Conservation (phyloP, 2,888 invertebrate species). For the Oxytorus armatus region DNA sequence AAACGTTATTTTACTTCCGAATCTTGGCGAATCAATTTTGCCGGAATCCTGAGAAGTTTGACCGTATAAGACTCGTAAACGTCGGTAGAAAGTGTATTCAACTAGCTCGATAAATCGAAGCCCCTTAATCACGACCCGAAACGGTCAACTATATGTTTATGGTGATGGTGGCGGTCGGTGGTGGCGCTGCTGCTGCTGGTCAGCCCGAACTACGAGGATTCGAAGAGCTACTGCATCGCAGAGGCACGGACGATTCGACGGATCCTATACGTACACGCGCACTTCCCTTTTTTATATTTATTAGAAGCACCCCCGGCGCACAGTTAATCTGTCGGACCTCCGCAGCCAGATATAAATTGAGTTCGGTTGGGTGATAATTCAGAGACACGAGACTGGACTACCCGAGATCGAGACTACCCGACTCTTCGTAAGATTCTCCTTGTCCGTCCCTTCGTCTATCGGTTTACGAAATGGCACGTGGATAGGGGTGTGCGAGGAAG, state of each 20-base stretch:
- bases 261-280: background rate
- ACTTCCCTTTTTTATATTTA: conserved; percentile 75
- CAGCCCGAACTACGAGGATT: background rate
- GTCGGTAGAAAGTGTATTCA: background rate
- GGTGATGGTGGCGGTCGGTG: background rate
- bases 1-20: background rate
- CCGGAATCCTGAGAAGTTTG: background rate
- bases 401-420: conserved; percentile 63
- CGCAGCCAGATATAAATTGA: conserved; percentile 72
- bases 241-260: conserved; percentile 33
- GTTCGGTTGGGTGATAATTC: conserved; percentile 71
- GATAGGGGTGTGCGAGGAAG: background rate
- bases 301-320: conserved; percentile 71
- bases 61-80: background rate
- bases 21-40: background rate
- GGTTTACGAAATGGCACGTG: background rate
- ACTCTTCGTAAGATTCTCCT: conserved; percentile 52
- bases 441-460: background rate
- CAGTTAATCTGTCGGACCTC: conserved; percentile 75
- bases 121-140: conserved; percentile 27
- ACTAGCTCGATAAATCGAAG: conserved; percentile 16
- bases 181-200: background rate
- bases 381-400: conserved; percentile 68
- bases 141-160: conserved; percentile 27
- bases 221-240: conserved; percentile 57